Evolutionary conservation across 2,888 invertebrate species (phyloP), one percentile per base, ranked within the genome.

Genomic region (Uropetala carovei): DNA sequence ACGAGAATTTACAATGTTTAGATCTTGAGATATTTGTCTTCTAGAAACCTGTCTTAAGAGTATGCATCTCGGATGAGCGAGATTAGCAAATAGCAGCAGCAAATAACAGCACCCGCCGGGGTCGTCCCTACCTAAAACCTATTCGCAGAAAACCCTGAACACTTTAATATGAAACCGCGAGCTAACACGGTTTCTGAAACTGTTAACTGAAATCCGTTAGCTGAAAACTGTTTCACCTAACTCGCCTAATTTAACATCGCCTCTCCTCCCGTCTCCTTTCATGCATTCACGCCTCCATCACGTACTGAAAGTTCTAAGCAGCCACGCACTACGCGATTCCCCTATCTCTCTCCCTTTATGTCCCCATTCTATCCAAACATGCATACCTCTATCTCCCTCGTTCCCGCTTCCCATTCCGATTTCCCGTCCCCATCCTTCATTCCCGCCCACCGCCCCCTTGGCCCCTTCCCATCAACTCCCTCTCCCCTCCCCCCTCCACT

Each of bases 191-290:
- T 83, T 57, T 56, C 57, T 16, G 18, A 83, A 83, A 83, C 83
- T 56, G 83, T 83, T 83, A 11, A 57, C 57, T 83, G 57, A 83
- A 83, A 83, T 83, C 83, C 83, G 43, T 56, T 10, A 83, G 83
- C 83, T n/a, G 83, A 56, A 57, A 57, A 83, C 43, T 57, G 83
- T 83, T 83, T 83, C 56, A 43, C 16, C 57, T 83, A 57, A 56
- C 43, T 43, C 83, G 57, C 56, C 83, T 57, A 83, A 83, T 83
- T 83, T 83, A 83, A 83, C 83, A 83, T 57, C 18, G 9, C 5
- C 83, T 56, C 83, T 57, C 13, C 83, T 27, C 27, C 13, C 83
- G n/a, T 56, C 83, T 2, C 43, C 18, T 43, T 82, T 56, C 43
- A 43, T 14, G 30, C 82, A 83, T 57, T 83, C 83, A 56, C 56